These are phyloP conservation scores for Synanthedon vespiformis DNA, from an alignment of 2,888 invertebrate genomes.

Conservation along the genomic window DNA sequence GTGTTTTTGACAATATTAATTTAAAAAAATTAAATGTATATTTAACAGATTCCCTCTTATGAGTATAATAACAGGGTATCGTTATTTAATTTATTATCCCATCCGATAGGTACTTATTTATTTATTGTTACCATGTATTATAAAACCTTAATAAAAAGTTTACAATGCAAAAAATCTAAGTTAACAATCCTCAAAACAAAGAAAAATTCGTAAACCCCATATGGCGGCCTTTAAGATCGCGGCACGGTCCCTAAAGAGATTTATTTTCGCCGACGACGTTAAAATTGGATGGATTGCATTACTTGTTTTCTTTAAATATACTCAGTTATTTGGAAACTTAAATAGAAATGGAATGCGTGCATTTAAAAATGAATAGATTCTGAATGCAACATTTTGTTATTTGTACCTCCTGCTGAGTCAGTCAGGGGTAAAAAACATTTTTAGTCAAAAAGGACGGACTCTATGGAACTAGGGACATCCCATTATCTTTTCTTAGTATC, in stretches of 20 bases:
- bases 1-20: too few species aligned
- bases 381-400: constrained; percentile 41
- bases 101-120: not conserved
- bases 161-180: constrained; percentile 34
- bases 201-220: constrained; percentile 54
- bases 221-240: constrained; percentile 45
- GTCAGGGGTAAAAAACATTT: constrained; percentile 22
- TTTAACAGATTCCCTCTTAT: too few species aligned
- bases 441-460: not conserved
- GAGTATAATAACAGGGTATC: too few species aligned
- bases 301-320: constrained; percentile 1
- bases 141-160: constrained; percentile 29
- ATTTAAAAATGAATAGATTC: constrained; percentile 27
- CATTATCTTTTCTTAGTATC: too few species aligned
- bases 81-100: too few species aligned
- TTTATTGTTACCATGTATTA: constrained; percentile 27
- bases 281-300: constrained; percentile 25
- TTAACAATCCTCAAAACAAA: constrained; percentile 53
- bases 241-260: constrained; percentile 42
- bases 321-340: constrained; percentile 5
- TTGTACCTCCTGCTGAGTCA: constrained; percentile 38
- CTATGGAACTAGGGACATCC: too few species aligned
- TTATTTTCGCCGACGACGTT: constrained; percentile 32
- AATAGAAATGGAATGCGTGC: constrained; percentile 28
- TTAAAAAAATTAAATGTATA: too few species aligned